Evolutionary conservation across 2,113 vertebrate genomes (phyloP).

Genomic region (Clinocottus analis): DNA sequence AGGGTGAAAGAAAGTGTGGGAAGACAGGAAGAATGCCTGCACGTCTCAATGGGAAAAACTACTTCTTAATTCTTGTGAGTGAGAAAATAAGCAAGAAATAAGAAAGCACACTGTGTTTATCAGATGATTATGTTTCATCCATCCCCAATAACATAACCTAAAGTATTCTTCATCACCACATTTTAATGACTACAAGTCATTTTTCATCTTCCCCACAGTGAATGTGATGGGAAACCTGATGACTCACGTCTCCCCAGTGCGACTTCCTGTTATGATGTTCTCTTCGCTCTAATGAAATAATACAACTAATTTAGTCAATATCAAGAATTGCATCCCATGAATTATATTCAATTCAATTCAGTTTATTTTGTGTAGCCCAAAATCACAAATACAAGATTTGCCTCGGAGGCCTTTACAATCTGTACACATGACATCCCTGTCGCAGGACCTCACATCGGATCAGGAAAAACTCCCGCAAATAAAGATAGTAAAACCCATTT

Average conservation of each 20-base stretch:
- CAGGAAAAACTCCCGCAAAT: too few relatives aligned
- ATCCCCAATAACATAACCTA: background rate
- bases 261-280: conserved; percentile 8
- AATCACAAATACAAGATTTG: too few relatives aligned
- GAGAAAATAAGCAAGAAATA: conserved; percentile 13
- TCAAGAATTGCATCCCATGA: background rate
- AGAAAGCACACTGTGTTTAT: conserved; percentile 4
- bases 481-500: too few relatives aligned
- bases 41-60: background rate
- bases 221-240: conserved; percentile 9
- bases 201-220: conserved; percentile 4
- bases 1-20: background rate
- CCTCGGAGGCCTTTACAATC: too few relatives aligned
- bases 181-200: background rate
- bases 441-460: too few relatives aligned
- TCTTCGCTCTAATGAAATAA: conserved; percentile 24
- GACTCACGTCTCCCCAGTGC: conserved; percentile 5
- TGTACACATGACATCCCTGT: too few relatives aligned
- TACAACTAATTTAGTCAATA: background rate
- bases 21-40: background rate
- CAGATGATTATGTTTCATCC: background rate
- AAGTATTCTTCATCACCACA: conserved; percentile 5
- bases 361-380: too few relatives aligned
- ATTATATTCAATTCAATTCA: too few relatives aligned
- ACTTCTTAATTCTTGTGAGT: background rate